A percentile compares a stretch with the other conserved stretches of the same genome.
Evolutionary conservation across 2,888 invertebrate species (phyloP).

Genomic region (Hartigia nigra): DNA sequence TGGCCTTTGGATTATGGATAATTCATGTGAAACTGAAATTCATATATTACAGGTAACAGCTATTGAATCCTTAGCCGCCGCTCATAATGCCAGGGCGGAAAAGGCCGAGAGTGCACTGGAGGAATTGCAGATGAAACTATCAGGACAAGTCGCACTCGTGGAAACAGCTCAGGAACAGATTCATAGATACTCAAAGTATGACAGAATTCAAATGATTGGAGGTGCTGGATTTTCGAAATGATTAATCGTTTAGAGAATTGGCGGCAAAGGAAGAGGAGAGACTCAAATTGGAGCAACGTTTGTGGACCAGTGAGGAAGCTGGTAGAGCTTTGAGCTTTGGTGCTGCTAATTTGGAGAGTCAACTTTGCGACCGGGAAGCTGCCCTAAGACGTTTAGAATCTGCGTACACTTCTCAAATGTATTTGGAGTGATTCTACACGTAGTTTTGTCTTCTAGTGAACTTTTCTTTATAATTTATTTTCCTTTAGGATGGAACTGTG

Average conservation of each 20-base stretch:
- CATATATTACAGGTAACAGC: constrained; percentile 37
- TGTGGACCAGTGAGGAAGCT: constrained; percentile 43
- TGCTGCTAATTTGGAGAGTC: constrained; percentile 42
- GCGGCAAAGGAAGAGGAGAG: constrained; percentile 44
- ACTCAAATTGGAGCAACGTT: constrained; percentile 38
- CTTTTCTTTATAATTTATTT: background rate
- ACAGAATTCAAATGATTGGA: background rate
- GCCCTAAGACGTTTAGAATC: constrained; percentile 49
- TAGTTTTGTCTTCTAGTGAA: background rate
- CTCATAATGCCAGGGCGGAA: constrained; percentile 39
- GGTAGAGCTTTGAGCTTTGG: constrained; percentile 39
- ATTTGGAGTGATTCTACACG: constrained; percentile 17
- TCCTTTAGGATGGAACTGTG: constrained; percentile 43
- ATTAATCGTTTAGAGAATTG: constrained; percentile 34
- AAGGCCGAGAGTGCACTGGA: constrained; percentile 44
- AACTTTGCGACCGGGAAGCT: constrained; percentile 48
- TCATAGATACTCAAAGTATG: constrained; percentile 42
- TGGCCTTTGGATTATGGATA: background rate
- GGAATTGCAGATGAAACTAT: constrained; percentile 45
- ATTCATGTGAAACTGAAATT: background rate
- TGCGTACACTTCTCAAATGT: constrained; percentile 51
- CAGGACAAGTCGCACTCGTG: constrained; percentile 41
- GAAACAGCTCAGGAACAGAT: constrained; percentile 46
- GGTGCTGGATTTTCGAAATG: background rate
- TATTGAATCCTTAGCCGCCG: constrained; percentile 42